Evolutionary conservation across 1,140 invertebrate genomes (phyloP).

Genomic region (Calycopis cecrops): DNA sequence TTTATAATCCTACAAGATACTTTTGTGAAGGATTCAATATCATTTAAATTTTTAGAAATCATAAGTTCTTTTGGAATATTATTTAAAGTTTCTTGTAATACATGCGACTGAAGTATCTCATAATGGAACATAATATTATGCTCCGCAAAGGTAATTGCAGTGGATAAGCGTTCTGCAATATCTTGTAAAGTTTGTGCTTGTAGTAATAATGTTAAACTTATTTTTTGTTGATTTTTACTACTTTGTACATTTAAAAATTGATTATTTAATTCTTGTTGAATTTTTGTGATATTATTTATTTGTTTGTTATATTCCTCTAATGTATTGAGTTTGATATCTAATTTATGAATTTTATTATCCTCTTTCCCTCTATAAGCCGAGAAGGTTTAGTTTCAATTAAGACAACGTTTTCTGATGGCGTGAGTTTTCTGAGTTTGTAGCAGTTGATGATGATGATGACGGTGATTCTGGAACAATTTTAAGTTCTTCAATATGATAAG

Average conservation of each 20-base stretch:
- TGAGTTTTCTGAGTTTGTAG: too few species aligned
- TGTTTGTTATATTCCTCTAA: constrained; percentile 8
- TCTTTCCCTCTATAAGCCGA: constrained; percentile 17
- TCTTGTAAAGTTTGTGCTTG: constrained; percentile 23
- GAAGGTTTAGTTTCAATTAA: constrained; percentile 16
- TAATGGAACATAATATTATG: constrained; percentile 21
- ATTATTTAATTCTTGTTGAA: constrained; percentile 12
- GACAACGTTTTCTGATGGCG: constrained; percentile 15
- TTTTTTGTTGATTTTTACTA: constrained; percentile 17
- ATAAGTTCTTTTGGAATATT: constrained; percentile 18
- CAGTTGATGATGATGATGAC: too few species aligned
- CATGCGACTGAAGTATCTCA: constrained; percentile 20
- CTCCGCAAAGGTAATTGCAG: constrained; percentile 17
- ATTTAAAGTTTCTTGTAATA: constrained; percentile 14
- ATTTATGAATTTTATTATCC: constrained; percentile 18
- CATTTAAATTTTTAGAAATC: constrained; percentile 18
- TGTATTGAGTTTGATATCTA: constrained; percentile 25
- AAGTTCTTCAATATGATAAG: too few species aligned
- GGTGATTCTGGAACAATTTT: too few species aligned
- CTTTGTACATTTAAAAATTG: constrained; percentile 9
- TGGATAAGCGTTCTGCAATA: constrained; percentile 2
- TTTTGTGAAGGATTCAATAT: constrained; percentile 18
- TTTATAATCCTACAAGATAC: constrained; percentile 15
- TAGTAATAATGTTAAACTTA: constrained; percentile 20
- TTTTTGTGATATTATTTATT: constrained; percentile 18